Evolutionary conservation across 2,797 vertebrate species (phyloP).

Genomic region (Tenualosa thibaudeaui): DNA sequence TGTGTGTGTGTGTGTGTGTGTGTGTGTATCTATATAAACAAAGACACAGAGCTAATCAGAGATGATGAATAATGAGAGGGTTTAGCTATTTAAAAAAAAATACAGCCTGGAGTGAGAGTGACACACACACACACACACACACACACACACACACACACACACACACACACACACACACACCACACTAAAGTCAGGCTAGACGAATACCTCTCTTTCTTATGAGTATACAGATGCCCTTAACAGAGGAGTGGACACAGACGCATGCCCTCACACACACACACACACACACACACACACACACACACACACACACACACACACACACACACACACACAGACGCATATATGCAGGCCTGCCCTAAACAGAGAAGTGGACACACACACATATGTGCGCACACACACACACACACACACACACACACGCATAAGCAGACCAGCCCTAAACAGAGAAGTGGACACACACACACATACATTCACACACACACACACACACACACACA

Average conservation of each 20-base stretch:
- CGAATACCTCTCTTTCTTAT: too few relatives aligned
- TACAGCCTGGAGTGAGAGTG: background rate
- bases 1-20: background rate
- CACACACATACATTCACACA: too few relatives aligned
- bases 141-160: background rate
- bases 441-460: too few relatives aligned
- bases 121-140: background rate
- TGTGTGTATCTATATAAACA: background rate
- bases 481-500: too few relatives aligned
- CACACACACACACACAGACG: background rate
- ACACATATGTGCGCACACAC: too few relatives aligned
- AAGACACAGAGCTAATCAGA: background rate
- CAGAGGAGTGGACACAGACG: too few relatives aligned
- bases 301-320: conserved; percentile 31
- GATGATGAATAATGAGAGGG: background rate
- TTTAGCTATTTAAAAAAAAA: background rate
- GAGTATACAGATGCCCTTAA: too few relatives aligned
- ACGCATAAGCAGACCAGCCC: too few relatives aligned
- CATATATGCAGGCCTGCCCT: background rate
- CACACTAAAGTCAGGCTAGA: too few relatives aligned
- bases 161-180: background rate
- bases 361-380: background rate
- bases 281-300: too few relatives aligned
- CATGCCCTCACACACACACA: too few relatives aligned
- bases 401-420: too few relatives aligned